Evolutionary conservation across 1,140 invertebrate species (phyloP).

Genomic region (Sycobia sp.): DNA sequence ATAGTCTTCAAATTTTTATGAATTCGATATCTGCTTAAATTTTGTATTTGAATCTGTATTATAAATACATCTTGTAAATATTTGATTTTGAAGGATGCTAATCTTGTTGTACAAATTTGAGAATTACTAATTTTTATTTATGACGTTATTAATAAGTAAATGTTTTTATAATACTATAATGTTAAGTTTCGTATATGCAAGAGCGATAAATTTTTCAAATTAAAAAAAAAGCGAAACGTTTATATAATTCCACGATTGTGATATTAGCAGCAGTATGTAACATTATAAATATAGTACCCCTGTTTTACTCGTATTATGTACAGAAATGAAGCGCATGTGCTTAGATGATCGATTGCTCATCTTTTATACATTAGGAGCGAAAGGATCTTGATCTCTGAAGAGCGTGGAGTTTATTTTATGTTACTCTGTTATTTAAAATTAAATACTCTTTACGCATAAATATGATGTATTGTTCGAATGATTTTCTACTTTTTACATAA

Average conservation of each 20-base stretch:
- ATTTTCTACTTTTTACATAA: constrained; percentile 53
- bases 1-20: constrained; percentile 4
- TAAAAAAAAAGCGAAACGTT: constrained; percentile 23
- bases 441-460: constrained; percentile 8
- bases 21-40: not conserved
- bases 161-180: constrained; percentile 33
- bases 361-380: constrained; percentile 15
- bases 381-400: constrained; percentile 54
- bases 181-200: constrained; percentile 22
- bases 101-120: constrained; percentile 20
- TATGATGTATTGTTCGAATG: constrained; percentile 45
- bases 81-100: constrained; percentile 15
- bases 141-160: constrained; percentile 21
- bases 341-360: constrained; percentile 3
- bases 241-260: constrained; percentile 50
- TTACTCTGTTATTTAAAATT: constrained; percentile 37
- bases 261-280: constrained; percentile 55
- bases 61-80: constrained; percentile 6
- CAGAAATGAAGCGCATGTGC: constrained; percentile 14
- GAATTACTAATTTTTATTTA: constrained; percentile 25
- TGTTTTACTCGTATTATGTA: constrained; percentile 21
- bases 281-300: constrained; percentile 23
- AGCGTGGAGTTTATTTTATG: constrained; percentile 53
- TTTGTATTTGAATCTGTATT: not conserved
- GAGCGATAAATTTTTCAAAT: constrained; percentile 28